Evolutionary conservation across 2,797 vertebrate genomes (phyloP).

Genomic region (Bryconaethiops microstoma): DNA sequence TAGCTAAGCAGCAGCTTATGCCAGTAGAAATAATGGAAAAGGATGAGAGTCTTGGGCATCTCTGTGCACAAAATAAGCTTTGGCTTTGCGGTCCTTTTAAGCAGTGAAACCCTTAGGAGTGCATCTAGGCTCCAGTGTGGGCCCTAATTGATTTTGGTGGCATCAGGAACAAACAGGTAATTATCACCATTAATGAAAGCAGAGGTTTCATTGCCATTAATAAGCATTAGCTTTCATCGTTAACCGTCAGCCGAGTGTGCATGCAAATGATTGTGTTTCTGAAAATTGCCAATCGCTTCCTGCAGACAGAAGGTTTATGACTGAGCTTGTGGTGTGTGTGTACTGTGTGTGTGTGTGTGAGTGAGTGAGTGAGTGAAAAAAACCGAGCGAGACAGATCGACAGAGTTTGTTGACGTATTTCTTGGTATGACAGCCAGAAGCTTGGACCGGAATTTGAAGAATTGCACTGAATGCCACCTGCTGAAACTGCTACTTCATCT

Average conservation of each 20-base stretch:
- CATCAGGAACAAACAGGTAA: constrained; percentile 51
- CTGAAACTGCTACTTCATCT: constrained; percentile 28
- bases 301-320: constrained; percentile 18
- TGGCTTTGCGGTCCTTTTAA: constrained; percentile 35
- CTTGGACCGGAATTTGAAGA: constrained; percentile 3
- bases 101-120: constrained; percentile 2
- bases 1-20: constrained; percentile 51
- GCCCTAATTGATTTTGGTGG: constrained; percentile 44
- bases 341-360: constrained; percentile 28
- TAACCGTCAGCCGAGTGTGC: constrained; percentile 46
- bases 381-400: constrained; percentile 13
- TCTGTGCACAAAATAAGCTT: constrained; percentile 42
- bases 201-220: constrained; percentile 51
- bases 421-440: constrained; percentile 22
- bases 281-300: constrained; percentile 38
- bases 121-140: constrained; percentile 9
- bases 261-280: constrained; percentile 45
- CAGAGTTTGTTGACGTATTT: constrained; percentile 11
- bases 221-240: constrained; percentile 49
- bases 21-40: constrained; percentile 50
- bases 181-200: constrained; percentile 51
- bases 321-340: constrained; percentile 23
- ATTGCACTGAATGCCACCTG: constrained; percentile 22
- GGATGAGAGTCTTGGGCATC: constrained; percentile 35
- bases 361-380: constrained; percentile 10